phyloP scores from a whole-genome alignment of 2,113 vertebrate genomes.

The Poeciliopsis retropinna region DNA sequence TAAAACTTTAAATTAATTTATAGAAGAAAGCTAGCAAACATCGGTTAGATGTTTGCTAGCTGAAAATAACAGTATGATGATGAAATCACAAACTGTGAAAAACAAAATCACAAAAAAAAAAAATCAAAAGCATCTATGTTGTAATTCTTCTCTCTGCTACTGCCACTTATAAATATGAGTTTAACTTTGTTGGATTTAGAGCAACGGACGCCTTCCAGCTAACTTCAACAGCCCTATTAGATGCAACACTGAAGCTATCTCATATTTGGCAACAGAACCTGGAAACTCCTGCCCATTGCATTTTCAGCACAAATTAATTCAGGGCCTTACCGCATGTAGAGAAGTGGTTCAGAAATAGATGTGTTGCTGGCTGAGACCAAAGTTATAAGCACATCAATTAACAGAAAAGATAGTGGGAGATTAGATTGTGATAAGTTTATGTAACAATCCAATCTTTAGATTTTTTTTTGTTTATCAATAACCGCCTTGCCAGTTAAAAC shows the following conservation, averaged over 20 bases:
- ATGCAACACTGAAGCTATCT: conserved; percentile 25
- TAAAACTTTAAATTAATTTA: neutral
- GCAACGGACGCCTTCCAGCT: conserved; percentile 40
- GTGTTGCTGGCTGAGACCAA: neutral
- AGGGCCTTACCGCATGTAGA: conserved; percentile 10
- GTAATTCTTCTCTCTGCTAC: conserved; percentile 8
- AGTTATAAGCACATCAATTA: neutral
- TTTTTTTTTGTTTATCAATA: neutral
- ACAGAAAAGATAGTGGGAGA: neutral
- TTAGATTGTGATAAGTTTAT: neutral
- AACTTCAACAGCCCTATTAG: conserved; percentile 28
- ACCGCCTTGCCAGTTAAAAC: neutral
- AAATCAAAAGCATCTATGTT: conserved; percentile 10
- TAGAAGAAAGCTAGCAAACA: neutral
- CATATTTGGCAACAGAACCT: conserved; percentile 42
- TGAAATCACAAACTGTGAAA: conserved; percentile 28
- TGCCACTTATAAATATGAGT: conserved; percentile 33
- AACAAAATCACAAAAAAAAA: conserved; percentile 27
- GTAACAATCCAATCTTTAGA: neutral
- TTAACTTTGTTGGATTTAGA: conserved; percentile 29
- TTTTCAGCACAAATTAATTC: conserved; percentile 24
- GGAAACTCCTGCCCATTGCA: conserved; percentile 6
- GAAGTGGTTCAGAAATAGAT: conserved; percentile 22
- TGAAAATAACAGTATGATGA: conserved; percentile 31
- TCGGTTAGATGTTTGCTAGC: neutral